Evolutionary conservation across 1,140 invertebrate species (phyloP).

Genomic region (Drosophila guanche): DNA sequence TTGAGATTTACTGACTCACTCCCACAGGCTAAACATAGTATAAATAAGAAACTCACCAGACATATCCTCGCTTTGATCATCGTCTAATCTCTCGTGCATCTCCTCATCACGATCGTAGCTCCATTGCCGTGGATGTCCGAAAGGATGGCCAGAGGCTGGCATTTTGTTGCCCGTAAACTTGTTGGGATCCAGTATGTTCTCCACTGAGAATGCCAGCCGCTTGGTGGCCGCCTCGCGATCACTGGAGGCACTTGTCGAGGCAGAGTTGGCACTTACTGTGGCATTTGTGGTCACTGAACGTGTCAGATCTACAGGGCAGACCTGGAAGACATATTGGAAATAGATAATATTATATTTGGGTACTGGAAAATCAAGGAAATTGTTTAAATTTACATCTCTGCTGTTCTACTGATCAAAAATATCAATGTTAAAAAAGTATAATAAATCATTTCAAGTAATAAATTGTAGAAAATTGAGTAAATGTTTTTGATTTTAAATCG

Average conservation of each 20-base stretch:
- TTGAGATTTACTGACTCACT: too few relatives aligned
- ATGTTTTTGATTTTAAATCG: too few relatives aligned
- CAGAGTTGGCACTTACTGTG: conserved; percentile 46
- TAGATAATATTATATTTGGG: not conserved
- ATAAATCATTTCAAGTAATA: too few relatives aligned
- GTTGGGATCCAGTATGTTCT: conserved; percentile 95
- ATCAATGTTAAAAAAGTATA: too few relatives aligned
- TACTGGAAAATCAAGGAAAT: too few relatives aligned
- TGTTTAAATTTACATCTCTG: too few relatives aligned
- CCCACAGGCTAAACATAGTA: not conserved
- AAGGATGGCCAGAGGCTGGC: conserved; percentile 29
- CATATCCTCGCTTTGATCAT: conserved; percentile 83
- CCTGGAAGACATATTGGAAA: conserved; percentile 36
- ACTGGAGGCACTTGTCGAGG: conserved; percentile 65
- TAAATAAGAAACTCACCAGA: conserved; percentile 69
- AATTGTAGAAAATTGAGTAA: too few relatives aligned
- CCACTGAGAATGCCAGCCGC: conserved; percentile 92
- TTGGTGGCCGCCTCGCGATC: conserved; percentile 77
- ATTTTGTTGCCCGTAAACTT: conserved; percentile 90
- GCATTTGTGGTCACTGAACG: conserved; percentile 69
- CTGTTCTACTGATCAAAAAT: too few relatives aligned
- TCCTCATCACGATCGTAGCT: conserved; percentile 85
- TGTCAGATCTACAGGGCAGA: conserved; percentile 82
- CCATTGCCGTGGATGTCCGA: conserved; percentile 80
- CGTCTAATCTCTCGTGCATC: conserved; percentile 77